These are phyloP conservation scores for Agelas oroides DNA, from an alignment of 37 sponge, comb jelly and placozoan genomes.

Conservation along the genomic window DNA sequence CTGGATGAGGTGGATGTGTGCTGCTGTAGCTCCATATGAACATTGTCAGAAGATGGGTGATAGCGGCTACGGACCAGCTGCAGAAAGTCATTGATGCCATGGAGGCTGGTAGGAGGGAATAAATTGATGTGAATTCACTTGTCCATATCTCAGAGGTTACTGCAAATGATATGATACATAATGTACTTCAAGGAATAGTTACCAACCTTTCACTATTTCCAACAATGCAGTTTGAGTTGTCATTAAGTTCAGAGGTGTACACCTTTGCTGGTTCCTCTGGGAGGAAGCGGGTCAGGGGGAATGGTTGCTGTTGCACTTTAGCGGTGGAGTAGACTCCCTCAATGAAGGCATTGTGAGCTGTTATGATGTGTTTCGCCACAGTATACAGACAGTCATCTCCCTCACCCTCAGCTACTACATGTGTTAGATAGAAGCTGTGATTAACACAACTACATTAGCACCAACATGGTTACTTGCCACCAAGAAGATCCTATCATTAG, in stretches of 20 bases:
- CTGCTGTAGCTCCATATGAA: background rate
- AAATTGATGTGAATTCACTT: no score
- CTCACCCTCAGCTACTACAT: conserved; percentile 56
- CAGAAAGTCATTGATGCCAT: conserved; percentile 55
- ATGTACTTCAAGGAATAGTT: no score
- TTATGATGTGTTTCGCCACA: conserved; percentile 70
- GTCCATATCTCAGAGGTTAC: no score
- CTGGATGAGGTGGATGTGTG: background rate
- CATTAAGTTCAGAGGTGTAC: conserved; percentile 39
- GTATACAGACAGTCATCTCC: conserved; percentile 83
- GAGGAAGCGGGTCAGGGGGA: conserved; percentile 42
- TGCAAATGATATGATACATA: no score
- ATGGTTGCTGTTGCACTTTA: background rate
- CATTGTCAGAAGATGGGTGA: background rate
- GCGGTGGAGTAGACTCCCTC: conserved; percentile 42
- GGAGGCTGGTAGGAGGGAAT: conserved; percentile 28
- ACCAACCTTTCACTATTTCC: conserved; percentile 28
- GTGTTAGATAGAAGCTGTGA: no score
- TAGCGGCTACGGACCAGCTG: conserved; percentile 73
- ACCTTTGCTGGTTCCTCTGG: conserved; percentile 53
- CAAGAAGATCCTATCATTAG: no score
- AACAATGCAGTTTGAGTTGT: conserved; percentile 41
- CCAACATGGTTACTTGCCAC: no score
- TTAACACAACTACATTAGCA: background rate
- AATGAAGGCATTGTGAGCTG: conserved; percentile 52